A percentile compares a stretch with the other conserved stretches of the same genome.
Conservation (phyloP, 1,140 invertebrate species). For the Colletes latitarsis region DNA sequence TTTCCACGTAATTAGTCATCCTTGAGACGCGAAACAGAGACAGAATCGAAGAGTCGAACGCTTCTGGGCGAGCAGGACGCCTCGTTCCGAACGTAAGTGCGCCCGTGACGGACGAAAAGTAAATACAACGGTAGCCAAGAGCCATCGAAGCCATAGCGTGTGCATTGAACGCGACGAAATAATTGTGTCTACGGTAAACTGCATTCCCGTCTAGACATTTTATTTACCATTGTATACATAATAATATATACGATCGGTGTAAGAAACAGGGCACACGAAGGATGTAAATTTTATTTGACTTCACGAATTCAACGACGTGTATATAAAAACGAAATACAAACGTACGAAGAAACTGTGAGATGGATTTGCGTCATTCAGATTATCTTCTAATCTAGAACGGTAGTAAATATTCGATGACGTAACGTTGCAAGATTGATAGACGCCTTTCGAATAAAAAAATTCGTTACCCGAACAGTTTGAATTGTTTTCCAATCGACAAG, state of each 20-base stretch:
- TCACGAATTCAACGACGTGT: too few relatives aligned
- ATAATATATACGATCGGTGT: neutral
- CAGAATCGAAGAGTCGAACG: neutral
- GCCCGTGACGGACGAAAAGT: neutral
- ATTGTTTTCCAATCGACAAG: slow-evolving; percentile 4
- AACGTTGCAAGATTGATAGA: too few relatives aligned
- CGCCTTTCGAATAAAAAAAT: too few relatives aligned
- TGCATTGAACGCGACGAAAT: slow-evolving; percentile 3
- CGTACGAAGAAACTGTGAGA: neutral
- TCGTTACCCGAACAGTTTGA: neutral
- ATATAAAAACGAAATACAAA: neutral
- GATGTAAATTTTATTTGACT: too few relatives aligned
- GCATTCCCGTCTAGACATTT: slow-evolving; percentile 36
- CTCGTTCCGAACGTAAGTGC: neutral
- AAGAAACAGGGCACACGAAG: neutral
- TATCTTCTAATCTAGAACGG: too few relatives aligned
- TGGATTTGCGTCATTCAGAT: too few relatives aligned
- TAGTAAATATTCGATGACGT: too few relatives aligned
- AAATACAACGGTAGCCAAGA: slow-evolving; percentile 10
- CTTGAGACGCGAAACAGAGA: neutral
- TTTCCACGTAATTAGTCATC: slow-evolving; percentile 64
- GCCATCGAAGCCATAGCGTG: neutral
- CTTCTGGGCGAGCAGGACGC: neutral
- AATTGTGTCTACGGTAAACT: slow-evolving; percentile 23
- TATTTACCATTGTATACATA: neutral